These are phyloP conservation scores for Eubasilissa regina DNA, from an alignment of 1,140 invertebrate species.

Conservation along the genomic window DNA sequence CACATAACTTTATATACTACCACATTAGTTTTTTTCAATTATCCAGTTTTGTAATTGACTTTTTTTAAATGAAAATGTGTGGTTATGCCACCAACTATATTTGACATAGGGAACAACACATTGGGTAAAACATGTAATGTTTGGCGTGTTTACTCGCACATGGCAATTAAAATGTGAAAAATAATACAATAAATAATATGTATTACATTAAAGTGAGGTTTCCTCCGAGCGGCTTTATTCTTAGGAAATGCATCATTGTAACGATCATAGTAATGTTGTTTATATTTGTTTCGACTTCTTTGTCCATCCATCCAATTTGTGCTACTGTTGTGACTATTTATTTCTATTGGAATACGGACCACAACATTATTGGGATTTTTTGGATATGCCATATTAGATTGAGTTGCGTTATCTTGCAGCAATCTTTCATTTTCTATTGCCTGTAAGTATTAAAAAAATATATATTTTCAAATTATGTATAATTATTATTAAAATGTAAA, in stretches of 20 bases:
- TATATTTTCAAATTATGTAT: too few relatives aligned
- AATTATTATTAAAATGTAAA: too few relatives aligned
- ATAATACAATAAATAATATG: too few relatives aligned
- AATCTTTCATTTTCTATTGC: neutral
- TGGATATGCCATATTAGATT: neutral
- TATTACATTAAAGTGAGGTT: constrained; percentile 25
- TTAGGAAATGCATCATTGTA: constrained; percentile 18
- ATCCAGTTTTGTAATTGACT: neutral
- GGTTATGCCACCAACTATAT: too few relatives aligned
- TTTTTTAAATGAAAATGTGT: too few relatives aligned
- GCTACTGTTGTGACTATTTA: constrained; percentile 56
- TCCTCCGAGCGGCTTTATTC: constrained; percentile 8
- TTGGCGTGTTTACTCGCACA: too few relatives aligned
- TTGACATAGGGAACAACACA: too few relatives aligned
- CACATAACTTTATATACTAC: too few relatives aligned
- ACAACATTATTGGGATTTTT: constrained; percentile 59
- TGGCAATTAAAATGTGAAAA: too few relatives aligned
- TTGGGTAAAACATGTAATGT: too few relatives aligned
- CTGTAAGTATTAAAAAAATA: neutral
- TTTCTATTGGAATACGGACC: constrained; percentile 68
- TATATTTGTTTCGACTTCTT: constrained; percentile 17
- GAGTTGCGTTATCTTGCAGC: constrained; percentile 1
- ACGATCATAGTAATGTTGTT: constrained; percentile 12
- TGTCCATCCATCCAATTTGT: neutral
- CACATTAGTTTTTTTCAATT: neutral